These are phyloP conservation scores for Aegotheles bennettii DNA, from an alignment of 2,113 vertebrate species.

Conservation along the genomic window DNA sequence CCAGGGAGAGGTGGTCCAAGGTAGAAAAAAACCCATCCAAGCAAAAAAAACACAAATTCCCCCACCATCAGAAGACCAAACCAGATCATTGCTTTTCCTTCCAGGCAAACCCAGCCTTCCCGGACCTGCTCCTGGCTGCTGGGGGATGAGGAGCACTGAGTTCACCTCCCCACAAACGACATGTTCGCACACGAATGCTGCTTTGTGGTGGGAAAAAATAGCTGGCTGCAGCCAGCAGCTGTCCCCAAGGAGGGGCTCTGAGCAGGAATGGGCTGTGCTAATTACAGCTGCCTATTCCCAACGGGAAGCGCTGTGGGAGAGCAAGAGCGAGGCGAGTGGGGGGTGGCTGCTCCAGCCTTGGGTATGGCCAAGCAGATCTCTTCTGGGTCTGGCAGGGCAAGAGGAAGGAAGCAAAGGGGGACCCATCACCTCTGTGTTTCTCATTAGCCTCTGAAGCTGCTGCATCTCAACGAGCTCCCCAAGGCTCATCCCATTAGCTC, in stretches of 20 bases:
- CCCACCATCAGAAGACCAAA: not conserved
- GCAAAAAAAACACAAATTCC: not conserved
- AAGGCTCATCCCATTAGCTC: not conserved
- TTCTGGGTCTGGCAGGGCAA: not conserved
- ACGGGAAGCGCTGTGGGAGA: not conserved
- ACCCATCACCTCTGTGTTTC: not conserved
- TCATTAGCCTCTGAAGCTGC: not conserved
- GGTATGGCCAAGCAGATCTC: not conserved
- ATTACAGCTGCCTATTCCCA: not conserved
- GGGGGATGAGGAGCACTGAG: not conserved
- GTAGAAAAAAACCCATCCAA: not conserved
- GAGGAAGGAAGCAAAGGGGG: not conserved
- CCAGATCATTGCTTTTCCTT: not conserved
- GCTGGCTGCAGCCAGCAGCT: constrained; percentile 7
- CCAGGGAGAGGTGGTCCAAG: not conserved
- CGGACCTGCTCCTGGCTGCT: not conserved
- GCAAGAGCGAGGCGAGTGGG: not conserved
- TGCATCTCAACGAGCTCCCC: not conserved
- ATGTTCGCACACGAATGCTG: not conserved
- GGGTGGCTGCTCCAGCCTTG: not conserved
- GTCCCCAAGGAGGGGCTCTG: not conserved
- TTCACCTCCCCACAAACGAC: not conserved
- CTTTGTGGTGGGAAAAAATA: not conserved
- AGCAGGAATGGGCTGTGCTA: not conserved
- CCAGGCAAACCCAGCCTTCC: not conserved